phyloP scores from a whole-genome alignment of 2,888 invertebrate genomes.

The Nebria salina region DNA sequence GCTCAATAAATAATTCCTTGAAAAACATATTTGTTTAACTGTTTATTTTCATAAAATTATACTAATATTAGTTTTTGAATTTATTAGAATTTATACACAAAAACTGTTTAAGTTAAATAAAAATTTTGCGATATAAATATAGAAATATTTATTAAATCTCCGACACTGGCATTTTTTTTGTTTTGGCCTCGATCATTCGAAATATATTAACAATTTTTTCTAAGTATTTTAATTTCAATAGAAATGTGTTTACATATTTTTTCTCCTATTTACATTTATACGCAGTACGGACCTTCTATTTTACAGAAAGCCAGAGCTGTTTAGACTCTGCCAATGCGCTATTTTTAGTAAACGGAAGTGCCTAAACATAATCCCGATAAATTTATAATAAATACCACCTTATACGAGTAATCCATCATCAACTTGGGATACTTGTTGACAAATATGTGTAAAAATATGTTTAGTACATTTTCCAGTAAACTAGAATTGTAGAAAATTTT shows the following conservation, averaged over 20 bases:
- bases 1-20: neutral
- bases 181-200: neutral
- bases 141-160: neutral
- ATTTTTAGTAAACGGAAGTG: conserved; percentile 30
- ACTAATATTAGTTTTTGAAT: no score
- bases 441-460: no score
- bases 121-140: no score
- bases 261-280: neutral
- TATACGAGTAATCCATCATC: neutral
- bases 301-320: neutral
- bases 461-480: no score
- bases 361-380: conserved; percentile 16
- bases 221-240: neutral
- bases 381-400: conserved; percentile 17
- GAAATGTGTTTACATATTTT: neutral
- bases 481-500: no score
- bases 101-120: no score
- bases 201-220: neutral
- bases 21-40: neutral
- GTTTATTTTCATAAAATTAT: no score
- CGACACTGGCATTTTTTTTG: neutral
- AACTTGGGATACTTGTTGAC: neutral
- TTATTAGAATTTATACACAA: no score
- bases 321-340: neutral
- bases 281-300: neutral